Conservation (phyloP, 1,140 invertebrate species). For the Drosophila melanogaster region DNA sequence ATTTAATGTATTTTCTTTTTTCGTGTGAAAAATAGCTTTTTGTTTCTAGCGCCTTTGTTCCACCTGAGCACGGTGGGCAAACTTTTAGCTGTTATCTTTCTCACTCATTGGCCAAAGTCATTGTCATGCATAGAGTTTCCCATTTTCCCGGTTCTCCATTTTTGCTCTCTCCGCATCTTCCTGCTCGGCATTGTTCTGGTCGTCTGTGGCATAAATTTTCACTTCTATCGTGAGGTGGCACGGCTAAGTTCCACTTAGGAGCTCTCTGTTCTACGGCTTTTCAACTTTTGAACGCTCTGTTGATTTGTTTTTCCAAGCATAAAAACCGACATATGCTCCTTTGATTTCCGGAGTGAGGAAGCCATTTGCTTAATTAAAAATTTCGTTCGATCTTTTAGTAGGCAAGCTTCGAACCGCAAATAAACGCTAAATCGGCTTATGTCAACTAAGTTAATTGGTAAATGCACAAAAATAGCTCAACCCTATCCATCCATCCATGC, state of each 20-base stretch:
- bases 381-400: conserved; percentile 41
- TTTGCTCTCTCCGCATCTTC: neutral
- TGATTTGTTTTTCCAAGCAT: conserved; percentile 28
- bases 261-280: neutral
- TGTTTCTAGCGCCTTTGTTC: conserved; percentile 44
- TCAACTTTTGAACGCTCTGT: conserved; percentile 4
- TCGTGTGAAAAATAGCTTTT: conserved; percentile 30
- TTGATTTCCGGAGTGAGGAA: conserved; percentile 16
- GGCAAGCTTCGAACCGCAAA: conserved; percentile 28
- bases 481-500: conserved; percentile 1
- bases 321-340: conserved; percentile 3
- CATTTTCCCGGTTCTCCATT: conserved; percentile 2
- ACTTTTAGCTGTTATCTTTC: conserved; percentile 43
- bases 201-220: conserved; percentile 47
- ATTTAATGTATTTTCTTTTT: conserved; percentile 32
- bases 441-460: conserved; percentile 70
- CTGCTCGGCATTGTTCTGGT: conserved; percentile 6
- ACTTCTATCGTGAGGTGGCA: conserved; percentile 22
- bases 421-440: conserved; percentile 64
- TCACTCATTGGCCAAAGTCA: conserved; percentile 53
- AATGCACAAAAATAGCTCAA: conserved; percentile 51
- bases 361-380: conserved; percentile 59
- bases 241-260: conserved; percentile 6
- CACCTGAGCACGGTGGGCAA: conserved; percentile 35
- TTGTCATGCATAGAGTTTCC: conserved; percentile 61